These are phyloP conservation scores for Mastomys coucha DNA, from an alignment of 2,113 vertebrate species.

Conservation along the genomic window DNA sequence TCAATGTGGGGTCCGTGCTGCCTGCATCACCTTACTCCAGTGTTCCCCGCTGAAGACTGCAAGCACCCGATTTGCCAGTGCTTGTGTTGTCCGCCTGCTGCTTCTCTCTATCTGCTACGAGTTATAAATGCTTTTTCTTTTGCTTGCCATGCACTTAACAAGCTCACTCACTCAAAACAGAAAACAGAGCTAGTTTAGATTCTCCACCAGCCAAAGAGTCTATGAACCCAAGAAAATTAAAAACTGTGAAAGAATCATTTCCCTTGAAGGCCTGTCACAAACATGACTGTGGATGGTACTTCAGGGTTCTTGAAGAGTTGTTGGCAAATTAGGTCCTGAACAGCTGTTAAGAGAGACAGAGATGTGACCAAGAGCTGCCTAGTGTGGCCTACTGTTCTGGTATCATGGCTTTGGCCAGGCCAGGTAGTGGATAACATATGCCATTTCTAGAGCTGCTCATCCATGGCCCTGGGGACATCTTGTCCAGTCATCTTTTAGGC, in stretches of 20 bases:
- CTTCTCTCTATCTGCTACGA: not conserved
- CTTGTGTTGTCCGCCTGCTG: not conserved
- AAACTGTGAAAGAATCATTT: not conserved
- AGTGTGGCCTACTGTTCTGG: accelerated
- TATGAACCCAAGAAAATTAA: not conserved
- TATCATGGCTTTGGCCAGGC: accelerated
- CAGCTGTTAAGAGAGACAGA: accelerated
- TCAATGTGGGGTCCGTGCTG: not conserved
- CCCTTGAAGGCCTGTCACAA: not conserved
- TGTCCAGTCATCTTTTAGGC: accelerated
- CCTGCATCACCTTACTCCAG: too few relatives aligned
- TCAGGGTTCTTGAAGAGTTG: not conserved
- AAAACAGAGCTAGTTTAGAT: not conserved
- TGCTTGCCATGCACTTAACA: not conserved
- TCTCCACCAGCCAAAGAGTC: not conserved
- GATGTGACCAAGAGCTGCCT: not conserved
- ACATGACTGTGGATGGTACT: not conserved
- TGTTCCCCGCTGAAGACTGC: accelerated
- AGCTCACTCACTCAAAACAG: not conserved
- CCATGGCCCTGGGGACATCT: not conserved
- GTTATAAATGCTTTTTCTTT: not conserved
- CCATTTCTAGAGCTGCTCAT: not conserved
- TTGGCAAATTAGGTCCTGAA: not conserved
- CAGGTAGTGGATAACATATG: accelerated
- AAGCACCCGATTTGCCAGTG: too few relatives aligned